Base-by-base conservation (phyloP, 2,888 invertebrate genomes). In the Lasioglossum villosulum region DNA sequence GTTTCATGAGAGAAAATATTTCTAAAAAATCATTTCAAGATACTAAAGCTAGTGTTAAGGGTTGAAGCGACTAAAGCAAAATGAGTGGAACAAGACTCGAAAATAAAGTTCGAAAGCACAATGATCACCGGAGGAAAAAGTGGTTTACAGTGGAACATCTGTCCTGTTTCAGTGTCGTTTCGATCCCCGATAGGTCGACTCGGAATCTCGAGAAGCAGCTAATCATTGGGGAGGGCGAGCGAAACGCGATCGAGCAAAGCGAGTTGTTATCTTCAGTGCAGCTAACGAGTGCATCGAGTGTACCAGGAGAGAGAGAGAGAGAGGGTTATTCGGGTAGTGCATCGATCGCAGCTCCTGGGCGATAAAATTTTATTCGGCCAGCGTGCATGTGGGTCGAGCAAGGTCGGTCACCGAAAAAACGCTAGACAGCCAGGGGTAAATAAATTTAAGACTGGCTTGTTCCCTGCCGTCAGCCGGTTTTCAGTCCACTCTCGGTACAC, bases 401-500 rank as follows among this genome's bases (percentile, higher is more conserved):
- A 75, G 79, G 75, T 80, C 75, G 80, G 6, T 39, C 52, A 79
- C 30, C 16, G 70, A 68, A 71, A 75, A 82, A 42, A 68, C 27
- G 56, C 16, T n/a, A 30, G 72, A 63, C 75, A 52, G 39, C 10
- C 63, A n/a, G 68, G 63, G 75, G 76, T 87, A 83, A 87, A 86
- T 87, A 87, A 86, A 87, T 86, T 86, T 73, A 59, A 74, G 82
- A 79, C 63, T 82, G 74, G 75, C 70, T 12, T 56, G 86, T 80
- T 66, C 48, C 23, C 78, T 77, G 56, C 30, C 80, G 79, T 80
- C 87, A 80, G 78, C 76, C 80, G 78, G 78, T 72, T 79, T 74
- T 34, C 45, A 78, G 59, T 68, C 74, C 87, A 45, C 81, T 59
- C 71, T 30, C 37, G 42, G 39, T 19, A 14, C 27, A 19, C n/a